Evolutionary conservation across 2,888 invertebrate species (phyloP).

Genomic region (Aphidius colemani): DNA sequence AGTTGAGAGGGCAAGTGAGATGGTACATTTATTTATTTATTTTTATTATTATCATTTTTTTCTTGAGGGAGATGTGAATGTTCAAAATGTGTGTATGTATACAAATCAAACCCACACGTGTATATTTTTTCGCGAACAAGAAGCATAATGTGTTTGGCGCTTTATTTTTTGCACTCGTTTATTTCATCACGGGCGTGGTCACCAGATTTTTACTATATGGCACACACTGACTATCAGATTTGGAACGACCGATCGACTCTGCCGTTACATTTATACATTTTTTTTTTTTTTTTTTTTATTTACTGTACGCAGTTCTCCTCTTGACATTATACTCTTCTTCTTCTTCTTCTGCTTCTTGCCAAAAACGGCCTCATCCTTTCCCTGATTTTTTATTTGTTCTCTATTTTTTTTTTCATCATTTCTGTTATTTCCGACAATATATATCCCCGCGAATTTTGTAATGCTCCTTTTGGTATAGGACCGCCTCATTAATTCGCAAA

Average conservation of each 20-base stretch:
- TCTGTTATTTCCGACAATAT: not conserved
- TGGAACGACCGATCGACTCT: conserved; percentile 19
- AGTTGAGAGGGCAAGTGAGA: conserved; percentile 24
- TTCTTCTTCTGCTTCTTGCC: conserved; percentile 16
- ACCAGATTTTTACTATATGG: conserved; percentile 15
- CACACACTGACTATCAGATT: not conserved
- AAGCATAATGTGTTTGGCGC: conserved; percentile 4
- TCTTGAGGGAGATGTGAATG: conserved; percentile 23
- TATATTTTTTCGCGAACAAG: not conserved
- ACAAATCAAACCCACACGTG: not conserved
- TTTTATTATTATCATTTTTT: too few relatives aligned
- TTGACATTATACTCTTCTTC: conserved; percentile 11
- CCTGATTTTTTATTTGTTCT: not conserved
- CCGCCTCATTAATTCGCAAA: conserved; percentile 35
- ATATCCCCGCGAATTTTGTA: conserved; percentile 21
- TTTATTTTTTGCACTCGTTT: conserved; percentile 27
- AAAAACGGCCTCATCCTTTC: not conserved
- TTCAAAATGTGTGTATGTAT: conserved; percentile 9
- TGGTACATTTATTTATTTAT: not conserved
- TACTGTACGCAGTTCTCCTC: too few relatives aligned
- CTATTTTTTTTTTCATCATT: not conserved
- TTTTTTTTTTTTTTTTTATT: not conserved
- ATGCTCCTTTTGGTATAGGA: conserved; percentile 24
- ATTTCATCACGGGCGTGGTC: conserved; percentile 36
- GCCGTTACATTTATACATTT: conserved; percentile 15